These are phyloP conservation scores for Erinaceus europaeus DNA, from an alignment of 2,113 vertebrate genomes.

Conservation along the genomic window DNA sequence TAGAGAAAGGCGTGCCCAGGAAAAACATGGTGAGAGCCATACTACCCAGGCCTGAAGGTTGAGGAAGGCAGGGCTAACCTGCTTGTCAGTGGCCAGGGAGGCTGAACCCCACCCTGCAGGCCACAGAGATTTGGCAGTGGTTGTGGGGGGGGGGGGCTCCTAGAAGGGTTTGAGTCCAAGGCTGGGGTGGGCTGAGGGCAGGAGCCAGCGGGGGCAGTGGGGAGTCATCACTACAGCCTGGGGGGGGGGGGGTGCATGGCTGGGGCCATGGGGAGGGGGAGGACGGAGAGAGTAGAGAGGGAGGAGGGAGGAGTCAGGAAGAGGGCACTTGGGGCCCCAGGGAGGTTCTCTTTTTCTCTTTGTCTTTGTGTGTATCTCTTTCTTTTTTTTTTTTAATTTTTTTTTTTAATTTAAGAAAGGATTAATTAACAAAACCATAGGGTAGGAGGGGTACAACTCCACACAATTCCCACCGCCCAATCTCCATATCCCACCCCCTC, in stretches of 20 bases:
- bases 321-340: neutral
- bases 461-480: too few relatives aligned
- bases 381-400: too few relatives aligned
- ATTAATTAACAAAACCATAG: too few relatives aligned
- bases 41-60: neutral
- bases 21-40: neutral
- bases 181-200: too few relatives aligned
- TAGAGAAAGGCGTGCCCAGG: neutral
- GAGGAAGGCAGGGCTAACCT: neutral
- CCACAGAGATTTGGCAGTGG: accelerated
- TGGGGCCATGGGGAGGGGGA: neutral
- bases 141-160: too few relatives aligned
- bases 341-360: too few relatives aligned
- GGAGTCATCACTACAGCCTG: too few relatives aligned
- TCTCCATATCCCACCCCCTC: too few relatives aligned
- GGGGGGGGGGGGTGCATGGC: accelerated
- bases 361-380: too few relatives aligned
- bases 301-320: neutral
- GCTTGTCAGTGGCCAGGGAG: accelerated
- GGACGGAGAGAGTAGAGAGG: neutral
- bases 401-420: too few relatives aligned
- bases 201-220: neutral
- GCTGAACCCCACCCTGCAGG: neutral
- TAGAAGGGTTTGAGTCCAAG: too few relatives aligned
- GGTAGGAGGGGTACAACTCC: too few relatives aligned